A percentile compares a stretch with the other conserved stretches of the same genome.
Conservation (phyloP, 2,797 vertebrate species). For the Mus spretus region DNA sequence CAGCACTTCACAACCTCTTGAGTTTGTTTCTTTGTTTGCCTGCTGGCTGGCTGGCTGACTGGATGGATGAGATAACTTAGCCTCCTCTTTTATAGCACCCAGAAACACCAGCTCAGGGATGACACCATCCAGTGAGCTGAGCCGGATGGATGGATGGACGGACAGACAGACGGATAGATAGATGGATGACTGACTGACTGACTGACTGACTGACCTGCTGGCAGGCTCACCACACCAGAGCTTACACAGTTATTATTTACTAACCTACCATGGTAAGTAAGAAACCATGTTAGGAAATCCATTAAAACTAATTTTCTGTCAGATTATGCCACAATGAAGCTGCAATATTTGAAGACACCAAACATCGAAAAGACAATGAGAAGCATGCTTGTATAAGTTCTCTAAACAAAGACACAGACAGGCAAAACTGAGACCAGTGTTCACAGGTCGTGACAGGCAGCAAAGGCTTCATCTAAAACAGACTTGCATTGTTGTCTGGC, state of each 20-base stretch:
- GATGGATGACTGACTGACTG: too few relatives aligned
- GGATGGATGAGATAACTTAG: too few relatives aligned
- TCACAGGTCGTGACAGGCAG: background rate
- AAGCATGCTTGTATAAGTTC: background rate
- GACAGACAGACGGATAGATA: too few relatives aligned
- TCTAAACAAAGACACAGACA: constrained; percentile 20
- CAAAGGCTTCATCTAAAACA: background rate
- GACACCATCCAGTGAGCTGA: too few relatives aligned
- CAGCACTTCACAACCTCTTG: background rate
- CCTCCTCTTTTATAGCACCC: too few relatives aligned
- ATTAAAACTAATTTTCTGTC: constrained; percentile 28
- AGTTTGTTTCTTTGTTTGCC: background rate
- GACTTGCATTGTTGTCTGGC: background rate
- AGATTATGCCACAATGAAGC: background rate
- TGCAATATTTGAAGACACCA: background rate
- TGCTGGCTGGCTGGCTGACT: too few relatives aligned
- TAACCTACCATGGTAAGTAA: background rate
- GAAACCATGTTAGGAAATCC: constrained; percentile 4
- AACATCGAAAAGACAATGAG: constrained; percentile 7
- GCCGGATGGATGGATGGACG: too few relatives aligned
- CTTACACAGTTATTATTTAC: background rate
- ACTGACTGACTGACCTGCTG: too few relatives aligned
- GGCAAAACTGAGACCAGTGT: background rate
- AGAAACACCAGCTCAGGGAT: too few relatives aligned
- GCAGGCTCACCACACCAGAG: background rate